Conservation (phyloP, 2,113 vertebrate species). For the Marmota flaviventris region DNA sequence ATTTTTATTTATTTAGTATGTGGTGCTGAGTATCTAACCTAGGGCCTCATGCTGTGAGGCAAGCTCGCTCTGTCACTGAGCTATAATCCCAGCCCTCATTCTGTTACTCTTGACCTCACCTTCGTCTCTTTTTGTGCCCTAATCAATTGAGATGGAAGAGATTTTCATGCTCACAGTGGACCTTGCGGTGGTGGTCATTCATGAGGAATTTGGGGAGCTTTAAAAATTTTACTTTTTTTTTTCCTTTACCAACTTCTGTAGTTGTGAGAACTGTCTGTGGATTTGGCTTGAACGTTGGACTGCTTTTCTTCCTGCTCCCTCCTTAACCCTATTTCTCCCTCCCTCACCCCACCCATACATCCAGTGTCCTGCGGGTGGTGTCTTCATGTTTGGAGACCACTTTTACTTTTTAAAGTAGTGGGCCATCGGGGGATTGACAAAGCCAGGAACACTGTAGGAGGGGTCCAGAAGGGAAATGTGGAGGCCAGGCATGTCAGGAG, state of each 20-base stretch:
- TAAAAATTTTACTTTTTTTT: background rate
- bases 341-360: no score
- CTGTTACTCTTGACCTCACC: background rate
- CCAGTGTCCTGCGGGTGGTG: background rate
- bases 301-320: background rate
- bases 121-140: background rate
- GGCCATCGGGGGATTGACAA: background rate
- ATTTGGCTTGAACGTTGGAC: conserved; percentile 62
- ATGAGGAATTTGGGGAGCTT: background rate
- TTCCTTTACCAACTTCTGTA: conserved; percentile 32
- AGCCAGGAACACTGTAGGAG: background rate
- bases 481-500: background rate
- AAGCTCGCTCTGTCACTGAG: no score
- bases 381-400: background rate
- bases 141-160: background rate
- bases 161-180: background rate
- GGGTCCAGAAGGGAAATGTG: no score
- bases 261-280: conserved; percentile 76
- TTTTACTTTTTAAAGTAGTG: background rate
- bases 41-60: no score
- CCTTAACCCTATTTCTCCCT: background rate
- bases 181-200: background rate
- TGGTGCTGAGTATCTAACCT: no score
- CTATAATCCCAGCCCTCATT: no score
- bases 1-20: no score